phyloP scores from a whole-genome alignment of 2,888 invertebrate genomes.

The Strigamia transsilvanica region DNA sequence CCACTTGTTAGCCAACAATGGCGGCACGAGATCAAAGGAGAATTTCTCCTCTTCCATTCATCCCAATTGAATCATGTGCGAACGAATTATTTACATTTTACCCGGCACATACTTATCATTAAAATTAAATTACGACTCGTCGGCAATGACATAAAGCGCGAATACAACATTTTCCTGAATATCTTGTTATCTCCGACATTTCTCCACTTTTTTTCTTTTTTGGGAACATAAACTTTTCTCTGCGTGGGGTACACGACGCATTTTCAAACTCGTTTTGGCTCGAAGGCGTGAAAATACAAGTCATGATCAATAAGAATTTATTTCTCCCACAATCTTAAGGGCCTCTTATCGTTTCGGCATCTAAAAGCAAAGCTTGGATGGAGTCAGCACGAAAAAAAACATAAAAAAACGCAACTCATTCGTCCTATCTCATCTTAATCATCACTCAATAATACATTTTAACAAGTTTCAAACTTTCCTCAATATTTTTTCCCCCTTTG shows the following conservation, averaged over 20 bases:
- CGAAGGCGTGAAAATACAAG: slow-evolving; percentile 24
- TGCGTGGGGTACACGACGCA: not conserved
- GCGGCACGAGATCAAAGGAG: slow-evolving; percentile 25
- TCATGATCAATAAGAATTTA: slow-evolving; percentile 38
- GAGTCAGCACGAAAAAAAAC: not conserved
- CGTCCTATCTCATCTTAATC: not conserved
- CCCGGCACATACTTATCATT: not conserved
- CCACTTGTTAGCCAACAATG: slow-evolving; percentile 10
- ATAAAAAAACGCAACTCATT: not conserved
- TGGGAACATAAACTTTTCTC: not conserved
- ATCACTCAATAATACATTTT: not conserved
- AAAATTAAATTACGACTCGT: slow-evolving; percentile 18
- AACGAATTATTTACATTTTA: slow-evolving; percentile 14
- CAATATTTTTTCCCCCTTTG: not conserved
- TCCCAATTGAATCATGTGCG: not conserved
- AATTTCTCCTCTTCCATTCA: not conserved
- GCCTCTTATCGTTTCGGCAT: slow-evolving; percentile 22
- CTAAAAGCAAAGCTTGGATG: slow-evolving; percentile 10
- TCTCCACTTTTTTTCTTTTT: not conserved
- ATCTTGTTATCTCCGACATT: slow-evolving; percentile 10
- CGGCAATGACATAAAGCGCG: slow-evolving; percentile 6
- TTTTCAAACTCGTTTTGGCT: slow-evolving; percentile 35
- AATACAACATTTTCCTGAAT: not conserved
- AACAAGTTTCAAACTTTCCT: not conserved
- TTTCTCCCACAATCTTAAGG: slow-evolving; percentile 18